Base-by-base conservation (phyloP, 2,113 vertebrate species). In the Penelope pileata region DNA sequence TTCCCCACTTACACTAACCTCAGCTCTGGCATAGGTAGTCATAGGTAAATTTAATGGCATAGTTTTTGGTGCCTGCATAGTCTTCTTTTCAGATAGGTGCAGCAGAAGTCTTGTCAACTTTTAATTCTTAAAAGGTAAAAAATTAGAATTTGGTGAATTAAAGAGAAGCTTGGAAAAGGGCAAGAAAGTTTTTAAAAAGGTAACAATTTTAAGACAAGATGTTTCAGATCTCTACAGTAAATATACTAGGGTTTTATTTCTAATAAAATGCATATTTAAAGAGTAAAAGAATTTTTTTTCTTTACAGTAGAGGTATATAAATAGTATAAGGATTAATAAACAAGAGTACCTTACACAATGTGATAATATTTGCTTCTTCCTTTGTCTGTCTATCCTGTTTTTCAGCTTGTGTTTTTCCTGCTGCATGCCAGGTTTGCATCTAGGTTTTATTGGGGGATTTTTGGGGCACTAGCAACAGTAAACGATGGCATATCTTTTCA, bases 131-230 rank as follows among this genome's bases (percentile, higher is more conserved):
- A 26, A 76, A 94, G 93, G 67, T 67, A 93, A 90, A 79, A 77
- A 87, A 29, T 68, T 68, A 38, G 95, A 97, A 86, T 77, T 92
- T 48, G 16, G 72, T 66, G 87, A 92, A 75, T 75, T 94, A 66
- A 88, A 63, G 62, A 63, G 48, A 83, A 80, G 77, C 38, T 64
- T 92, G 59, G 87, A 82, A 67, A 91, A n/a, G 83, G 91, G 26
- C 89, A 87, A 78, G 85, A 80, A 51, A 66, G 67, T 67, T 78
- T 95, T 29, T 29, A 64, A 95, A 81, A 74, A 64, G 51, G 36
- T 91, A 91, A 62, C 76, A 45, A 75, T 56, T 83, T 92, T 43
- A 86, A 95, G 94, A 87, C 92, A 56, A 77, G 12, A 22, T 9
- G 21, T n/a, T 29, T 8, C 22, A 56, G 15, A 24, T 8, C 47